Base-by-base conservation (phyloP, 2,888 invertebrate species). In the Orthosia gracilis region DNA sequence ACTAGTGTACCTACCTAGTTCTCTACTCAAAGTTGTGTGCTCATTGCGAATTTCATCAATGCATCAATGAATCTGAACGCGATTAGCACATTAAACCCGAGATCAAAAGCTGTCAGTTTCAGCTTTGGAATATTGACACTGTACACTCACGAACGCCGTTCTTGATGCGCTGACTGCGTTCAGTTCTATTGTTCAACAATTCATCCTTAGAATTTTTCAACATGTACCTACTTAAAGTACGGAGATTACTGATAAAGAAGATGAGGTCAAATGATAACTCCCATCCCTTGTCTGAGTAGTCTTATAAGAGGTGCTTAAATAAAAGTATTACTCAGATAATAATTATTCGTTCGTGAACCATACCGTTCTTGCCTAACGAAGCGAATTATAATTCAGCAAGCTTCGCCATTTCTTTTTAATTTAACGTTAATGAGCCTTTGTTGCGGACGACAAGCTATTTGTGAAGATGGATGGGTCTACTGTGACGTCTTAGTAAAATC, bases 371-470 rank as follows among this genome's bases (percentile, higher is more conserved):
- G 63, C 58, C 64, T 79, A 79, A 76, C 69, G 76, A 85, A 57
- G 69, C 65, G 75, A 78, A 73, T 77, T 83, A 82, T 76, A 76
- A 82, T 87, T 77, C 77, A 65, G 59, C 65, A 68, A 69, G 70
- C 76, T 79, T 67, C 78, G 71, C 68, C 74, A 69, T 84, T 83
- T 79, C 75, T 78, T 87, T 85, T 85, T 87, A 87, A 88, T 87
- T 89, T 79, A 79, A 79, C 76, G 71, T 83, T 90, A 89, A 89
- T 88, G 87, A 87, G 87, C 80, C 76, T 76, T 69, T 75, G 84
- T 82, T 86, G 83, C 66, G 61, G 71, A 72, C 80, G 78, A 63
- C 63, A 78, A 77, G 81, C 77, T 72, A 73, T 82, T 84, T 85
- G 82, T 84, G 82, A 78, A 80, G 73, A 84, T 79, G 57, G 76